Evolutionary conservation across 2,797 vertebrate genomes (phyloP), one percentile per base, ranked within the genome.

Genomic region (Melanotaenia nigrans): DNA sequence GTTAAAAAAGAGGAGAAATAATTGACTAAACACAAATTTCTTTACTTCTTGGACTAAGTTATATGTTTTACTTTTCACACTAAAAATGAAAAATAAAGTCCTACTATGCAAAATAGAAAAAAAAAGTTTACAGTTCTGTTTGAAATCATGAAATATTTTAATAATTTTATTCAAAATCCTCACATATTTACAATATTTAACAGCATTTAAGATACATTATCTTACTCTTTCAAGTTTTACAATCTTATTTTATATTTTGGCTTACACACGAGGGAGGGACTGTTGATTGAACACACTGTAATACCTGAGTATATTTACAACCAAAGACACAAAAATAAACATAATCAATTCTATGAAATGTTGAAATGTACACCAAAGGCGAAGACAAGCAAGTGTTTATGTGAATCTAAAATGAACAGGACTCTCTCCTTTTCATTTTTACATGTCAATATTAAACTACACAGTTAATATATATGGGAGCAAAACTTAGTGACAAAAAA

Each of bases 111-210:
- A 7, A 8, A 32, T 56, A 32, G 25, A 28, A 65, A 3, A 55
- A 40, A 70, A 1, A 0, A 61, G 9, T 54, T 49, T n/a, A 13
- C 1, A 55, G 14, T 35, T 51, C 4, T 3, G 10, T 69, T 69
- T 65, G 3, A 75, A 58, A 74, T 81, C 70, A 71, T 69, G 10
- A 69, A 66, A 72, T 73, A 65, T 77, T 30, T 1, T 36, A 78
- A 65, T 70, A 35, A 16, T 84, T 91, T 91, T 90, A 91, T 90
- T 93, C 69, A 79, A 92, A 89, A 88, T 84, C 55, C 61, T 79
- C 62, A 85, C 77, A 85, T 77, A 81, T 83, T 78, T 90, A 86
- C 83, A 90, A 79, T 76, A 84, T 84, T 73, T 83, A 64, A 78
- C 81, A 89, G 64, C 36, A 9, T 86, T 83, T 78, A 85, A 68